Base-by-base conservation (phyloP, 1,140 invertebrate genomes). In the Pinna nobilis region DNA sequence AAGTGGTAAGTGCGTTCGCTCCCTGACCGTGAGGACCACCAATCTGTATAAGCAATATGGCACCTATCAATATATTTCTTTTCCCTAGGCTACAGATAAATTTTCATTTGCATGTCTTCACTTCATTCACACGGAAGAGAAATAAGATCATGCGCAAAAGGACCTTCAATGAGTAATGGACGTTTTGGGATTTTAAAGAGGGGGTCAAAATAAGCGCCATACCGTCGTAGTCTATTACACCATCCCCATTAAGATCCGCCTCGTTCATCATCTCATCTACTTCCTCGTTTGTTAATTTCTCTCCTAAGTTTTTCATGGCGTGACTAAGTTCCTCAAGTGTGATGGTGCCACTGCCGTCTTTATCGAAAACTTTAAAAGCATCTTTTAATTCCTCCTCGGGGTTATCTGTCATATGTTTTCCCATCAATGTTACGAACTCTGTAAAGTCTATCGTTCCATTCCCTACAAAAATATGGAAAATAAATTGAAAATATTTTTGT, bases 371-470 rank as follows among this genome's bases (percentile, higher is more conserved):
- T 91, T 97, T 94, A 93, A 99, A 99, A 76, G 97, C 97, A 91
- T 98, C 97, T 90, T 96, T 93, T 88, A 99, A 98, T 90, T 99
- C 98, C 90, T 99, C 97, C 92, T 99, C 97, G 90, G 95, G 97
- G 91, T 98, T 97, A 76, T 44, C 23, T 96, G 98, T 98, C 96
- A 99, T 98, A 41, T 77, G 71, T 44, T 63, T 51, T 4, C 39
- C 33, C 78, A 80, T 77, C 37, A 77, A 70, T 23, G 41, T 33
- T 3, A 77, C 41, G 50, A 80, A 80, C 51, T 80, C 78, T 6
- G 66, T 61, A 39, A 76, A 78, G 30, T 80, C 78, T 37, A 80
- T 76, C 30, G 33, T 67, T 11, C 72, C 72, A 61, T 76, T 78
- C 28, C 75, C 78, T 80, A 23, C 18, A 57, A 61, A 25, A 60